Percentiles rank a stretch among this genome's conserved stretches.
Conservation (phyloP, 2,797 vertebrate species). For the Gila robusta region DNA sequence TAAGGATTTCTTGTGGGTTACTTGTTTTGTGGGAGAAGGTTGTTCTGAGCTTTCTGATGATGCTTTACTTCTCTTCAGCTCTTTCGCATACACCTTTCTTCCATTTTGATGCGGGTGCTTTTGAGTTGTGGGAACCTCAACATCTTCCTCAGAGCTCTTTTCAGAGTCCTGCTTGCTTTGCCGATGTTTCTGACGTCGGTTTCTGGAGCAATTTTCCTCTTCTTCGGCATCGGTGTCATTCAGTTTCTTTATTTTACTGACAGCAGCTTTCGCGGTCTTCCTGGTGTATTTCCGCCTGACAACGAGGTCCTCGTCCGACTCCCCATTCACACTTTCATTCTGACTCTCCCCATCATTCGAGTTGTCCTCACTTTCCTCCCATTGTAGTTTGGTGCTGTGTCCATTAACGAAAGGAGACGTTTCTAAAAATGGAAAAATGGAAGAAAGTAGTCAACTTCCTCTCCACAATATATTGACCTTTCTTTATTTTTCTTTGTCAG, state of each 20-base stretch:
- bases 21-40: conserved; percentile 70
- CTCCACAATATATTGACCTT: background rate
- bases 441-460: conserved; percentile 2
- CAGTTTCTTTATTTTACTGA: conserved; percentile 68
- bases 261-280: conserved; percentile 61
- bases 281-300: conserved; percentile 63
- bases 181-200: conserved; percentile 60
- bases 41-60: conserved; percentile 74
- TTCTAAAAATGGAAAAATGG: conserved; percentile 61
- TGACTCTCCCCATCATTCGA: conserved; percentile 68
- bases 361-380: conserved; percentile 64
- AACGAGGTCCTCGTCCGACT: conserved; percentile 54
- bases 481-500: background rate
- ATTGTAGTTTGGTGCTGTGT: conserved; percentile 66
- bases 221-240: conserved; percentile 70
- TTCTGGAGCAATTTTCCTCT: conserved; percentile 57
- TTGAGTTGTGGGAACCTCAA: conserved; percentile 56
- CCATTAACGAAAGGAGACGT: conserved; percentile 74
- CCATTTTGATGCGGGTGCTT: conserved; percentile 79
- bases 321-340: conserved; percentile 65
- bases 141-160: conserved; percentile 75
- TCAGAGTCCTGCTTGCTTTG: conserved; percentile 32
- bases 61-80: conserved; percentile 68
- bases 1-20: conserved; percentile 58
- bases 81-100: conserved; percentile 66